These are phyloP conservation scores for Brachionus rotundiformis DNA, from an alignment of 1,140 invertebrate genomes.

Conservation along the genomic window DNA sequence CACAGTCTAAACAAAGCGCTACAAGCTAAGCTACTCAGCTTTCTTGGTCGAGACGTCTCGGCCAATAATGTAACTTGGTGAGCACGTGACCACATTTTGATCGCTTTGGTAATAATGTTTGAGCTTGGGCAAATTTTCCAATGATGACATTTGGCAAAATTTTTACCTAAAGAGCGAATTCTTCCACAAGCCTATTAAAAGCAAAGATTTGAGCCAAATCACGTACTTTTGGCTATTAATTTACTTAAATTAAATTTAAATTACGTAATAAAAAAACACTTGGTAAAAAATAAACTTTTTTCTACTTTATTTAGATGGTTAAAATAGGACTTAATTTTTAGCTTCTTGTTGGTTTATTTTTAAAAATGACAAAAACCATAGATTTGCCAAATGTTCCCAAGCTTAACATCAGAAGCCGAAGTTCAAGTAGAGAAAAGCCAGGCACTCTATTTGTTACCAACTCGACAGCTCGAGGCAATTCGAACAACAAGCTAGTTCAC, in stretches of 20 bases:
- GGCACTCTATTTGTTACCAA: neutral
- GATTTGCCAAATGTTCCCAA: neutral
- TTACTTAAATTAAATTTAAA: neutral
- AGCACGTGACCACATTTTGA: neutral
- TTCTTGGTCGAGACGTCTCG: neutral
- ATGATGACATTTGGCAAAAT: neutral
- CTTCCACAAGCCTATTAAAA: neutral
- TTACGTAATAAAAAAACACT: constrained; percentile 1
- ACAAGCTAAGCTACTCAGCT: neutral
- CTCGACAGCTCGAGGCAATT: neutral
- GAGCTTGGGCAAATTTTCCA: neutral
- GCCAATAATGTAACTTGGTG: neutral
- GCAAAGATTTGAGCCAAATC: neutral
- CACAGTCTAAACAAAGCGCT: neutral
- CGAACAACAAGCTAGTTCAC: neutral
- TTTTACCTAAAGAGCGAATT: neutral
- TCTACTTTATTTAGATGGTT: neutral
- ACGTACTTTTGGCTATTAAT: neutral
- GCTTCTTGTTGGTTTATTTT: neutral
- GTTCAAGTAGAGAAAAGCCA: neutral
- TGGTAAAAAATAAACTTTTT: neutral
- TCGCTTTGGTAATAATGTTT: neutral
- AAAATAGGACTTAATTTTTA: neutral
- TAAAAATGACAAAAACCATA: neutral
- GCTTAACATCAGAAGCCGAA: neutral